These are phyloP conservation scores for Cheilosia vernalis DNA, from an alignment of 2,888 invertebrate species.

Conservation along the genomic window DNA sequence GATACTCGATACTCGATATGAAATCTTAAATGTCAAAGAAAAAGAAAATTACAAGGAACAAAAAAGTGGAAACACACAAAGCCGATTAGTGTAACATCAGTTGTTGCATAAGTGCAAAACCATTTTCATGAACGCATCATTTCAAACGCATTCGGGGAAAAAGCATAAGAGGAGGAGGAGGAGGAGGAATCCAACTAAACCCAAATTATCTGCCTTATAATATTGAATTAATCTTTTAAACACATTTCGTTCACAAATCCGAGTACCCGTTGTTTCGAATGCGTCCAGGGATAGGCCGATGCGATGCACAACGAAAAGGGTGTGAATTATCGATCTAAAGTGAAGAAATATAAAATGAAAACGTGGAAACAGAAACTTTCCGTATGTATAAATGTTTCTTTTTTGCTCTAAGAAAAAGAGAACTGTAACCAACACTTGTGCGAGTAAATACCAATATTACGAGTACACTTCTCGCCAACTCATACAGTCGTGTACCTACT, in stretches of 20 bases:
- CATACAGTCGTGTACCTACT: neutral
- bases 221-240: neutral
- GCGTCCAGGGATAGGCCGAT: slow-evolving; percentile 1
- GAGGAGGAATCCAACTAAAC: neutral
- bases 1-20: neutral
- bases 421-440: slow-evolving; percentile 12
- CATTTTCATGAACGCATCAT: neutral
- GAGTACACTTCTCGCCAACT: neutral
- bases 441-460: slow-evolving; percentile 1
- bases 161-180: too few species aligned
- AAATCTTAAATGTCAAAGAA: neutral
- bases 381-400: slow-evolving; percentile 17
- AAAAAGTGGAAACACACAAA: neutral
- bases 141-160: neutral
- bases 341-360: slow-evolving; percentile 7
- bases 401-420: neutral
- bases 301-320: slow-evolving; percentile 29
- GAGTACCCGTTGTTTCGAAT: neutral
- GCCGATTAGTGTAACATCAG: slow-evolving; percentile 11
- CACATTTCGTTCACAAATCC: too few species aligned
- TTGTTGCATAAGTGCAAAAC: slow-evolving; percentile 26
- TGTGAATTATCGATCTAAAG: slow-evolving; percentile 52
- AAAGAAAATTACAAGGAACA: neutral
- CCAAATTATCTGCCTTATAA: neutral
- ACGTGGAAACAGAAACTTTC: slow-evolving; percentile 42